Conservation (phyloP, 2,113 vertebrate species). For the Corvus hawaiiensis region DNA sequence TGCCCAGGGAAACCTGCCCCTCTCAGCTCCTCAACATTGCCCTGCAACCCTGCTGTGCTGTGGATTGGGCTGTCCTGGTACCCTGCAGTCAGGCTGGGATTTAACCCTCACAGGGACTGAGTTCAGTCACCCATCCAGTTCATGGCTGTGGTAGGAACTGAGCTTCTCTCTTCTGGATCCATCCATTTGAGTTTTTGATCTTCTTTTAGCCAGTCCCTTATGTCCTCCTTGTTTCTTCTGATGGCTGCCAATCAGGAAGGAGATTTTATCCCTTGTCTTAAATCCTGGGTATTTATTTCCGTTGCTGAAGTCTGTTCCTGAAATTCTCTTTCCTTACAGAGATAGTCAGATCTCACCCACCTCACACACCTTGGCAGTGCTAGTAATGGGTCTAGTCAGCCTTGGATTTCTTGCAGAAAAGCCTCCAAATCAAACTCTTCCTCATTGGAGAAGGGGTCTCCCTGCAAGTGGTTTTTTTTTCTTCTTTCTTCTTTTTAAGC, state of each 20-base stretch:
- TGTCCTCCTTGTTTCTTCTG: neutral
- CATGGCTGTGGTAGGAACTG: neutral
- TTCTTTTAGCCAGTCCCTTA: neutral
- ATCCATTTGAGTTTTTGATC: neutral
- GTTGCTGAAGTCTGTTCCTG: neutral
- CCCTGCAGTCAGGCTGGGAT: neutral
- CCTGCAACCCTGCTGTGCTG: neutral
- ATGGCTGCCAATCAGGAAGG: neutral
- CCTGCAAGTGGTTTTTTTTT: neutral
- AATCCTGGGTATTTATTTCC: neutral
- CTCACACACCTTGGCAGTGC: neutral
- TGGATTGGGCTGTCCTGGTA: neutral
- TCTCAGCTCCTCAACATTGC: rapidly evolving
- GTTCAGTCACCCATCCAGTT: neutral
- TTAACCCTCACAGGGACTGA: neutral
- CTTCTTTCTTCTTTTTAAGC: neutral
- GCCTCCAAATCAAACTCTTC: neutral
- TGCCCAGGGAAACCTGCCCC: neutral
- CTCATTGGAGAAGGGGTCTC: neutral
- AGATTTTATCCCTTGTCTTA: neutral
- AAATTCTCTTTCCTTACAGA: neutral
- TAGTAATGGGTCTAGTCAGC: neutral
- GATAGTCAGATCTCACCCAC: neutral
- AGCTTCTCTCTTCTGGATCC: neutral
- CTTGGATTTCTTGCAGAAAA: neutral